phyloP scores from a whole-genome alignment of 2,113 vertebrate genomes.

The Phylloscopus trochilus region DNA sequence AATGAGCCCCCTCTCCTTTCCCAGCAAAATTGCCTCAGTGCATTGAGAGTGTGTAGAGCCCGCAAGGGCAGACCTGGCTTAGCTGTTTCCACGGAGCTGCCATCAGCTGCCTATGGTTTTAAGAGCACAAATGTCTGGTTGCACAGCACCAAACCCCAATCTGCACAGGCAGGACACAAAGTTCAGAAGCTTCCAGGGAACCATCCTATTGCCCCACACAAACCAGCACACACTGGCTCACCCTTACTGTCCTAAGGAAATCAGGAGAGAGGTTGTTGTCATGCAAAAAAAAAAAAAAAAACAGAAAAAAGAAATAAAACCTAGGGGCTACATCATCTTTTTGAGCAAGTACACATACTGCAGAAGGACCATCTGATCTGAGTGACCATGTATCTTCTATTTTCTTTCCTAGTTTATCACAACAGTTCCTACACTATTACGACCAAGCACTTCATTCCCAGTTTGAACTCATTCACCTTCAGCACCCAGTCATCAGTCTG shows the following conservation, averaged over 20 bases:
- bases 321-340: background rate
- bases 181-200: background rate
- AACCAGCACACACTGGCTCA: background rate
- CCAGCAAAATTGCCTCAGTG: background rate
- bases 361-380: background rate
- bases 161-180: background rate
- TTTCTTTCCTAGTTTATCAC: background rate
- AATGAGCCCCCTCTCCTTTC: background rate
- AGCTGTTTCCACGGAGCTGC: background rate
- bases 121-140: background rate
- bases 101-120: background rate
- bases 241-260: background rate
- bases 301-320: rapidly evolving
- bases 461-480: background rate
- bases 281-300: no score
- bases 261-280: rapidly evolving
- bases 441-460: background rate
- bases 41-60: background rate
- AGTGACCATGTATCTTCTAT: background rate
- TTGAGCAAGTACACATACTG: rapidly evolving
- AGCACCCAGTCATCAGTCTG: background rate
- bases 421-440: background rate
- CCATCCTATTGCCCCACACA: background rate
- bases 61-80: background rate
- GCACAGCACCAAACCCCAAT: background rate